These are phyloP conservation scores for Eulemur albifrons DNA, from an alignment of 2,797 vertebrate genomes.

Conservation along the genomic window DNA sequence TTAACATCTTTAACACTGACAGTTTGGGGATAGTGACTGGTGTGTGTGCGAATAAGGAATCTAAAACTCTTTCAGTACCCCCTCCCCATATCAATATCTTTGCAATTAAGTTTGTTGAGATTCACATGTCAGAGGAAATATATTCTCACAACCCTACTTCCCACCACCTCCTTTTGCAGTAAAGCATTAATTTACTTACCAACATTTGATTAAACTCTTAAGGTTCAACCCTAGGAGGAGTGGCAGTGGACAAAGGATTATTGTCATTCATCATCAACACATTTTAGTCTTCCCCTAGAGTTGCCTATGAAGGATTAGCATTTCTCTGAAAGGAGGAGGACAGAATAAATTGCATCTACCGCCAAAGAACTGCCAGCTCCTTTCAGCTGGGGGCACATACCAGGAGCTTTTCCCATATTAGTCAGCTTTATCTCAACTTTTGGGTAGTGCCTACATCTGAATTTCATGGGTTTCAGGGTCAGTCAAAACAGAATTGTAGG, in stretches of 20 bases:
- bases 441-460: slow-evolving; percentile 84
- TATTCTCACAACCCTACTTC: slow-evolving; percentile 33
- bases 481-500: slow-evolving; percentile 85
- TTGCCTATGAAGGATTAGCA: slow-evolving; percentile 83
- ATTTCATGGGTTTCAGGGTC: slow-evolving; percentile 87
- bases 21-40: background rate
- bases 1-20: background rate
- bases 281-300: slow-evolving; percentile 81
- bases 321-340: slow-evolving; percentile 79
- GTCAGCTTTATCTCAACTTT: slow-evolving; percentile 84
- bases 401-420: slow-evolving; percentile 84
- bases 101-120: slow-evolving; percentile 44
- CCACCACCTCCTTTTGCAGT: slow-evolving; percentile 45
- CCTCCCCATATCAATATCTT: slow-evolving; percentile 1
- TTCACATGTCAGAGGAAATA: slow-evolving; percentile 42
- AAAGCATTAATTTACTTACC: slow-evolving; percentile 53
- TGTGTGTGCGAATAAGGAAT: background rate
- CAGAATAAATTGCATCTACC: slow-evolving; percentile 83
- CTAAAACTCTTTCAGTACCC: background rate
- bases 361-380: slow-evolving; percentile 81
- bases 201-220: slow-evolving; percentile 63
- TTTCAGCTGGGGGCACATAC: slow-evolving; percentile 82
- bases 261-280: slow-evolving; percentile 78
- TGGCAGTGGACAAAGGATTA: slow-evolving; percentile 67
- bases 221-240: slow-evolving; percentile 68